Base-by-base conservation (phyloP, 1,140 invertebrate species). In the Drosophila saltans region DNA sequence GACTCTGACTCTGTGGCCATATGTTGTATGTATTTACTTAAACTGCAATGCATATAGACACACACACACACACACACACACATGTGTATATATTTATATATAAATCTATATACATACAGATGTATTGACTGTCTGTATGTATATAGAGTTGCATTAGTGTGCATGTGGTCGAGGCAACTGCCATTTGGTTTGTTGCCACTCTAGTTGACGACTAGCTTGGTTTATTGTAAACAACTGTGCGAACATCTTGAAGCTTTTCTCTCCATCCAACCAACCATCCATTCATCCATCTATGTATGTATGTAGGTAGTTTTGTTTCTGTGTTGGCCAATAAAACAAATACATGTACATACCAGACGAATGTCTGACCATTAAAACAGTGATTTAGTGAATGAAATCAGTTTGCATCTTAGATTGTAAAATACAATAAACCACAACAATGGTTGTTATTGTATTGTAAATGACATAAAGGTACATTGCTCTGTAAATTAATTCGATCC, bases 181-280 rank as follows among this genome's bases (percentile, higher is more conserved):
- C 72, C 82, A 79, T 76, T 88, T 85, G 72, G 83, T 76, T 76
- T 82, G 72, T 81, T 72, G 58, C 57, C 79, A 68, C 83, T 86
- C 75, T 71, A 88, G 75, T 73, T 88, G 79, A 88, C 83, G 79
- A 88, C 83, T 85, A 83, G 69, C 72, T 78, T 81, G 82, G 79
- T 71, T 88, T 85, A 88, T 82, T 86, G 82, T 85, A 85, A 85
- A 85, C 82, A 85, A 79, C 83, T 88, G 79, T 85, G 83, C 82
- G 69, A 85, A 85, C 82, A 86, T 88, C 83, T 82, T 58, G 55
- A 75, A 65, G 26, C 33, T 36, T 10, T 52, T 52, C 21, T 52
- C 21, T 9, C 39, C 60, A 39, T 60, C 61, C 67, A 40, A 56
- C 63, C 64, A 62, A 66, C 43, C 56, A 40, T 11, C 39, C 39